Base-by-base conservation (phyloP, 2,797 vertebrate genomes). In the Hylomyscus alleni region DNA sequence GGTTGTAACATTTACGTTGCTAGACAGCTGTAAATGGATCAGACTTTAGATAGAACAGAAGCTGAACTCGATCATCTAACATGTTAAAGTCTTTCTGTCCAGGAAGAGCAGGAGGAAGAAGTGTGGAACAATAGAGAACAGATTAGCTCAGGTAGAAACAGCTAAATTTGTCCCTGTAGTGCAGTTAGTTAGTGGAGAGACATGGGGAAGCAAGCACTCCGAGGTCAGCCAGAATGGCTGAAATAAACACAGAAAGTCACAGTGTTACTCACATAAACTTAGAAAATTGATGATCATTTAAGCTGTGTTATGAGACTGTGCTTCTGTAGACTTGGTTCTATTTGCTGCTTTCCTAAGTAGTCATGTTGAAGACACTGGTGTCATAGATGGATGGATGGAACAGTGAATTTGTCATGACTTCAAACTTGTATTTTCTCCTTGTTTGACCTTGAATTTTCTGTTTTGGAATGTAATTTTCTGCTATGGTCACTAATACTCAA, bases 391-490 rank as follows among this genome's bases (percentile, higher is more conserved):
- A 24, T 88, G 3, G 8, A n/a, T 20, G 9, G 56, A 93, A 62
- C 56, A 76, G 14, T 65, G 37, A 95, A 67, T 76, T 77, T 67
- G 0, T 37, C 84, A 0, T 54, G 77, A 22, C 4, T n/a, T 89
- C 58, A 76, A 81, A 91, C 31, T 22, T 91, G 8, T 0, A 60
- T 52, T 91, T 96, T 56, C 13, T 37, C 91, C 9, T 44, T 72
- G 24, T 83, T 84, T 92, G 34, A 94, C 86, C 62, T 89, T 80
- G 50, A 62, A 31, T 92, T 90, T 58, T 65, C 56, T 86, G 34
- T 67, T 95, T 94, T 94, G 31, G 60, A 85, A 87, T 34, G 40
- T 81, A 69, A 73, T 95, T 96, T 96, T 91, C 84, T 92, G n/a
- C 17, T 85, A 56, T 89, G 17, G 52, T 89, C 24, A 82, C 12